Evolutionary conservation across 2,888 invertebrate species (phyloP), one percentile per base, ranked within the genome.

Genomic region (Tanytarsus gracilentus): DNA sequence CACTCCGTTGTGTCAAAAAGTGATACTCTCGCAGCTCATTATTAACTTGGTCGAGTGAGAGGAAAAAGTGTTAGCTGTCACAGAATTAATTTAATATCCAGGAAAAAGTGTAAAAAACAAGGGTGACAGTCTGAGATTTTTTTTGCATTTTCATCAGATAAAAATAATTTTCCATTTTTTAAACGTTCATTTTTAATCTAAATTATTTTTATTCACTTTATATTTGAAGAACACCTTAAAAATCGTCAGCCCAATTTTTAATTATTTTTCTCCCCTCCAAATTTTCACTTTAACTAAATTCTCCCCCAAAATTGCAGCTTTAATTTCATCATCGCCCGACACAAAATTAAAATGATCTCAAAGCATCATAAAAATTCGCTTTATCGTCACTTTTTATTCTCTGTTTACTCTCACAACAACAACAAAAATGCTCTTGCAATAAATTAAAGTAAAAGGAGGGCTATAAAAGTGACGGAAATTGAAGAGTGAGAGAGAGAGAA

Each of bases 21-120:
- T 30, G 29, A 58, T 58, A 48, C 16, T 58, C 58, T 40, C n/a
- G 48, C 58, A 58, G 58, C 58, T 58, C 58, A 58, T 58, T 58
- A 58, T 58, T 58, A 58, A 58, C 58, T 58, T 29, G 44, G 58
- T 53, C 36, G 26, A 27, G 48, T 58, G 23, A 18, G 18, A 11
- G 51, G 30, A 30, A 21, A 30, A 16, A 23, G 44, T 23, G 44
- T 21, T 44, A 18, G 23, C 23, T 44, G 23, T 16, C 1, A 11
- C 5, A 44, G 9, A 44, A 44, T 44, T 44, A 44, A 44, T 44
- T 44, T 44, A 44, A 7, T 44, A 23, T 44, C 44, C 44, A 44
- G 44, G 44, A 44, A 44, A 11, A 44, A 29, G 9, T 7, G 9
- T 29, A 29, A 9, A 29, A 29, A 29, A 29, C 5, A 29, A 29